Evolutionary conservation across 2,888 invertebrate genomes (phyloP), one percentile per base, ranked within the genome.

Genomic region (Ypsolopha sequella): DNA sequence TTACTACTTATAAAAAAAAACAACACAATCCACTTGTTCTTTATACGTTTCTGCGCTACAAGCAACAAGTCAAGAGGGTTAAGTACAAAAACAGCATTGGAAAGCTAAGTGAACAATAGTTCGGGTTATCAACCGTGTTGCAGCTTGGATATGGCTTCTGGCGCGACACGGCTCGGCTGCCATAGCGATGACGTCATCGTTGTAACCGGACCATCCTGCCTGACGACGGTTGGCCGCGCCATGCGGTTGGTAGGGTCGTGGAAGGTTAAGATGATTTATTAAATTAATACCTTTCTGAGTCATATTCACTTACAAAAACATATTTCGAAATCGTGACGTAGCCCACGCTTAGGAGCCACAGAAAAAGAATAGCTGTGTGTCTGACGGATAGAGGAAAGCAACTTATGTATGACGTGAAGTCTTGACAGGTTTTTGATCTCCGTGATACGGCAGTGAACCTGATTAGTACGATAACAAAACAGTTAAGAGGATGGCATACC

Each of bases 181-280:
- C 74, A 71, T 68, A 68, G 65, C 56, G 65, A 56, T 86, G 85
- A 86, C 85, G 84, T 85, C 81, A 85, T 58, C 63, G 53, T 61
- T 35, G 66, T 64, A 68, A 73, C 71, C 69, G 66, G 62, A 75
- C 72, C 69, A 52, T 50, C n/a, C n/a, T n/a, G n/a, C n/a, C n/a
- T 69, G 66, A 65, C 68, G 69, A 65, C 70, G 60, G 67, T 68
- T 70, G 69, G 69, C 58, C 62, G 58, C 59, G 59, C 41, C 50
- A 50, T 50, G 50, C 41, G 50, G 50, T 50, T 41, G n/a, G 45
- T 6, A 39, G 39, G 10, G 39, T 24, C 24, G 24, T 3, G 4
- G 4, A 24, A 24, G 24, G 24, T 24, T 24, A 24, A 24, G 24
- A 24, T 24, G 4, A 24, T 24, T 24, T 24, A 24, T 24, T 24